Base-by-base conservation (phyloP, 2,888 invertebrate genomes). In the Philopedon plagiatum region DNA sequence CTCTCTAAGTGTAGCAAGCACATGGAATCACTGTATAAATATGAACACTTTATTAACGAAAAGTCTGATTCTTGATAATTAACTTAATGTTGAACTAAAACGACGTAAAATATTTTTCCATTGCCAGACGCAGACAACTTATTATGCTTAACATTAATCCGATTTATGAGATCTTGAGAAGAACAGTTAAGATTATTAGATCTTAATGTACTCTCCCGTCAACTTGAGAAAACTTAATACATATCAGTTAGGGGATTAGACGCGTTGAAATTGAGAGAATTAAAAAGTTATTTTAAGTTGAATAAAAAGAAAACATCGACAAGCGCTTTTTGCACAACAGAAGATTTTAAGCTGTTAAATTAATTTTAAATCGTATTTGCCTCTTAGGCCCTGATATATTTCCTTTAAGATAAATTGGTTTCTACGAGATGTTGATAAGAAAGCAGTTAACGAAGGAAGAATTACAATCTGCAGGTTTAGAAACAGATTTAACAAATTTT, bases 171-270 rank as follows among this genome's bases (percentile, higher is more conserved):
- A 57, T 56, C 56, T 19, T 26, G 23, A 57, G 32, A 29, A 54
- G 21, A 57, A 34, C 37, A 57, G 37, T 57, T 57, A 57, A 56
- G 56, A 56, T 56, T 56, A 56, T 56, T 57, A 57, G 19, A 37
- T 37, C 57, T 56, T 23, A 56, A 34, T 19, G 32, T 56, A 54
- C 56, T 56, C 18, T 32, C 8, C 57, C 34, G 39, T 57, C 57
- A 57, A 32, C 37, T 37, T 11, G 32, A n/a, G 57, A 57, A 37
- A 57, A 37, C 57, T 21, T 57, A 57, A 57, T 57, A 57, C 57
- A 39, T 57, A 18, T 57, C 19, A 37, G 32, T 34, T 37, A 23
- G 34, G 1, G 21, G 57, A 57, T 57, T 57, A 57, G 37, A 29
- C 15, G 57, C 23, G n/a, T 21, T 37, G 21, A 57, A 37, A 57